Conservation (phyloP, 2,797 vertebrate species). For the Coreius guichenoti region DNA sequence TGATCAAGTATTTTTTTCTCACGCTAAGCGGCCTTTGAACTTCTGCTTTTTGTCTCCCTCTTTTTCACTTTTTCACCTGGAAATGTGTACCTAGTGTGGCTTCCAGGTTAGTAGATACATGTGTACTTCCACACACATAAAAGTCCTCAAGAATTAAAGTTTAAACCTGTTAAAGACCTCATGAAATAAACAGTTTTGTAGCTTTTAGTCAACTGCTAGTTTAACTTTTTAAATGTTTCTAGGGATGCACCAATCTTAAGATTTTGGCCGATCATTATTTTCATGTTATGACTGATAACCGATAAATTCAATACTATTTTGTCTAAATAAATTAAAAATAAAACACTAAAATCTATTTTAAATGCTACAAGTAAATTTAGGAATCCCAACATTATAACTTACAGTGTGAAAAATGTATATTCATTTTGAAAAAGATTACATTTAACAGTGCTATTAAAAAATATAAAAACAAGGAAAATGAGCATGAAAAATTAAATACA, state of each 20-base stretch:
- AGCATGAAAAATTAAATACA: background rate
- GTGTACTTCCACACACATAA: slow-evolving; percentile 36
- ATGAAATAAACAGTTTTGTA: background rate
- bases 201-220: background rate
- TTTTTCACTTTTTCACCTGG: slow-evolving; percentile 59
- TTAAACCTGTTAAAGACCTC: background rate
- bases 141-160: background rate
- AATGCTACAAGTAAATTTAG: too few relatives aligned
- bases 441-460: background rate
- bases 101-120: slow-evolving; percentile 64
- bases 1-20: slow-evolving; percentile 39
- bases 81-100: slow-evolving; percentile 63
- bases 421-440: background rate
- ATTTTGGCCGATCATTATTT: background rate
- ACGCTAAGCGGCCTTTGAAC: slow-evolving; percentile 52
- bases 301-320: background rate
- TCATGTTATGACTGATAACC: background rate
- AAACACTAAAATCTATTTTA: background rate
- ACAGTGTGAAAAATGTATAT: too few relatives aligned
- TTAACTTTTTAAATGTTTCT: background rate
- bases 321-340: background rate
- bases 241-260: background rate
- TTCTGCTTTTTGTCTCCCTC: slow-evolving; percentile 59
- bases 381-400: too few relatives aligned
- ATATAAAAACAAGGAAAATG: background rate